Base-by-base conservation (phyloP, 1,140 invertebrate genomes). In the Calephelis nemesis region DNA sequence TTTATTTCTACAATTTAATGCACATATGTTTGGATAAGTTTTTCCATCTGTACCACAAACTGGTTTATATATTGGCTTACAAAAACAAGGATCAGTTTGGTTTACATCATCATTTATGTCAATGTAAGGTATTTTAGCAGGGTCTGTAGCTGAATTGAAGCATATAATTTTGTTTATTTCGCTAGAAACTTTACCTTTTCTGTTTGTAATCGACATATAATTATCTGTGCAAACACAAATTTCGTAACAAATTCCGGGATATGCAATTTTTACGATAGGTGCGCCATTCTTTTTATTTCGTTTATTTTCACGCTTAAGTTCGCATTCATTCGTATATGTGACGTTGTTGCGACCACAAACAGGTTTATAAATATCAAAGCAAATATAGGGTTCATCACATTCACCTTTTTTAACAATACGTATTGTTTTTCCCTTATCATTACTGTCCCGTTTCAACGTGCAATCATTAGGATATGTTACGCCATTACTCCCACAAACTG, bases 271-370 rank as follows among this genome's bases (percentile, higher is more conserved):
- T 60, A 60, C 39, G 6, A 11, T 11, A n/a, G 54, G 12, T 12
- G 39, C 30, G 4, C 68, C 62, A 64, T 42, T 12, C 11, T 30
- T 39, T 65, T 68, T 52, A 7, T 68, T 62, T 45, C 40, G 47
- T 47, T 60, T 45, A 63, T 65, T 76, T 52, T 73, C 76, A 62
- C 81, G 81, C 0, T 47, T 48, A 74, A 97, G 86, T 66, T 94
- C 93, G 84, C 96, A 97, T 81, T 97, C 95, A 79, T 94, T 96
- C 19, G 90, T 83, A 81, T 97, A 97, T 49, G 96, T 97, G 12
- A 94, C 85, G 10, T 94, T 94, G 84, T 97, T 94, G 40, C 94
- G 95, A 13, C 96, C 96, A 87, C 96, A 97, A 68, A 97, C 94
- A 74, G 82, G 74, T 4, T 60, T 10, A 10, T 68, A 63, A 60